A percentile compares a stretch with the other conserved stretches of the same genome.
Conservation (phyloP, 2,113 vertebrate species). For the Regulus satrapa region DNA sequence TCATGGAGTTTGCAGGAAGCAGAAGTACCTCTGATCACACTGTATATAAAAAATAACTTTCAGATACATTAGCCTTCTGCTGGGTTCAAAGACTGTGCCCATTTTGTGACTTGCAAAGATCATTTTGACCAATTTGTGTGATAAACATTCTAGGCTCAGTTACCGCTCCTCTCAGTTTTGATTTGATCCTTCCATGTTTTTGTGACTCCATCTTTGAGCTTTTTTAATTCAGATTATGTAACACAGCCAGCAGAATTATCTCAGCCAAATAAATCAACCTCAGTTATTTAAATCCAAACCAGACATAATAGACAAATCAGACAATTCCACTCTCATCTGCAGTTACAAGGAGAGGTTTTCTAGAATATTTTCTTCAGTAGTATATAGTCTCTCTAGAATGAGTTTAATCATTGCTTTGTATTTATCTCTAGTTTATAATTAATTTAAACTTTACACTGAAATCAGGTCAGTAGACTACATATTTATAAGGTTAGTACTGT, state of each 20-base stretch:
- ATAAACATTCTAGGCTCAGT: neutral
- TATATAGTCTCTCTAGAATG: neutral
- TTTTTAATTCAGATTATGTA: neutral
- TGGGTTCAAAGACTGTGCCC: neutral
- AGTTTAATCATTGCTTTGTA: neutral
- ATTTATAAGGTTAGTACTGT: neutral
- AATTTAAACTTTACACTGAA: neutral
- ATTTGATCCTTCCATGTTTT: neutral
- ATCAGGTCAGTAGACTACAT: neutral
- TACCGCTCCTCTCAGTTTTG: neutral
- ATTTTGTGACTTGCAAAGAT: neutral
- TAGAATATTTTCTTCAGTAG: neutral
- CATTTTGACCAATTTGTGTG: neutral
- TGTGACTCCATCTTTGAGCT: neutral
- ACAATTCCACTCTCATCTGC: neutral
- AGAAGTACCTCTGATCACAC: neutral
- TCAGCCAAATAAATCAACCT: neutral
- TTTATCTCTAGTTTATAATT: neutral
- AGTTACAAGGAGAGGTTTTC: neutral
- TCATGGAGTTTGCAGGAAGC: neutral
- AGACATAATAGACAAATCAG: neutral
- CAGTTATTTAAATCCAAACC: neutral
- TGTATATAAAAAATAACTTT: neutral
- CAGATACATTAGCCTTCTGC: neutral
- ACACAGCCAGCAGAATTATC: neutral